Conservation (phyloP, 2,888 invertebrate species). For the Germaria angustata region DNA sequence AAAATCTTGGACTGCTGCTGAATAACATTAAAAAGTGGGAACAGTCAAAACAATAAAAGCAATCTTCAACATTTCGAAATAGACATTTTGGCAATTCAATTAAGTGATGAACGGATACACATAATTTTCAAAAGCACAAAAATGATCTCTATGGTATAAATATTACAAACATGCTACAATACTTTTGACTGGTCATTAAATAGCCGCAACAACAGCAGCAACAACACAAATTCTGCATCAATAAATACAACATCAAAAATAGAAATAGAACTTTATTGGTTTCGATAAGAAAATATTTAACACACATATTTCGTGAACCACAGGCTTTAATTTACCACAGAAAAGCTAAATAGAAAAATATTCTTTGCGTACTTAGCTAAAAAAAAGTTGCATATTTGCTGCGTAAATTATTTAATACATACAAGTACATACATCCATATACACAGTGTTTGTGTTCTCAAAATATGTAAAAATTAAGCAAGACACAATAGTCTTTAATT, state of each 20-base stretch:
- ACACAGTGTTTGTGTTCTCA: background rate
- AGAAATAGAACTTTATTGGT: constrained; percentile 55
- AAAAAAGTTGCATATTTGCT: constrained; percentile 7
- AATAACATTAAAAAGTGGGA: constrained; percentile 45
- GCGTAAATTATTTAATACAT: constrained; percentile 31
- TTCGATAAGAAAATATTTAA: constrained; percentile 46
- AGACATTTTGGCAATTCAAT: constrained; percentile 41
- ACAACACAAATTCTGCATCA: constrained; percentile 9
- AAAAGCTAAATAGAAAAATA: constrained; percentile 16
- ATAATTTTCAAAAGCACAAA: background rate
- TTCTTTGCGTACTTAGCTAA: constrained; percentile 3
- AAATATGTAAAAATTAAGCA: constrained; percentile 3
- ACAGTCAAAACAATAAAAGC: constrained; percentile 16
- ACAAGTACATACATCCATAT: too few relatives aligned
- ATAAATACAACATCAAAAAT: constrained; percentile 18
- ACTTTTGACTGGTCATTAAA: constrained; percentile 71
- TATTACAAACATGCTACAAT: constrained; percentile 74
- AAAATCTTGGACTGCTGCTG: constrained; percentile 49
- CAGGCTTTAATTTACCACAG: background rate
- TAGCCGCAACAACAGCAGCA: constrained; percentile 41
- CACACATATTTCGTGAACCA: background rate
- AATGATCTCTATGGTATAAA: constrained; percentile 28
- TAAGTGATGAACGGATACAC: background rate
- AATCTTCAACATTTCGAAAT: constrained; percentile 17
- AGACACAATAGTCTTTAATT: too few relatives aligned